Percentiles rank a stretch among this genome's conserved stretches.
Conservation (phyloP, 2,888 invertebrate species). For the Nemotelus nigrinus region DNA sequence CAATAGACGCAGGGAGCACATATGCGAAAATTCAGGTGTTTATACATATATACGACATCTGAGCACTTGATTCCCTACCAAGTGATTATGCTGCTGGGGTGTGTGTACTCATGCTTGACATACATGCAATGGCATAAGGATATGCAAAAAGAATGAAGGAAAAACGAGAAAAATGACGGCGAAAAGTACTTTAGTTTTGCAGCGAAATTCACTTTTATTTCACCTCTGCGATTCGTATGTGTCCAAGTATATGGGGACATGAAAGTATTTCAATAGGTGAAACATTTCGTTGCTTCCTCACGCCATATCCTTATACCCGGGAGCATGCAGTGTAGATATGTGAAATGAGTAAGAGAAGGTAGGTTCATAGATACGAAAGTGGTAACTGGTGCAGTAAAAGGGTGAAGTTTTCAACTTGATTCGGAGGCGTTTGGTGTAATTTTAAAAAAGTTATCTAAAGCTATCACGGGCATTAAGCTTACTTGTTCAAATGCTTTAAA, state of each 20-base stretch:
- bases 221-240: neutral
- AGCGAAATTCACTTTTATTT: conserved; percentile 10
- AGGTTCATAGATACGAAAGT: too few relatives aligned
- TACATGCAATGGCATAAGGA: conserved; percentile 40
- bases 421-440: too few relatives aligned
- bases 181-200: conserved; percentile 14
- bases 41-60: neutral
- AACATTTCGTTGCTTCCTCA: conserved; percentile 21
- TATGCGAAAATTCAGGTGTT: neutral
- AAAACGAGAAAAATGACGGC: neutral
- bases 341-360: too few relatives aligned
- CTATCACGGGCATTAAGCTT: too few relatives aligned
- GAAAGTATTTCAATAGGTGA: conserved; percentile 44
- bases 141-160: conserved; percentile 7
- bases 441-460: too few relatives aligned
- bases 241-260: neutral
- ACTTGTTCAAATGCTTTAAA: too few relatives aligned
- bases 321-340: too few relatives aligned
- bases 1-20: neutral
- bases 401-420: too few relatives aligned
- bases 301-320: too few relatives aligned
- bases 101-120: conserved; percentile 50
- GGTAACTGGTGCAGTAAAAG: too few relatives aligned
- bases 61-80: conserved; percentile 40
- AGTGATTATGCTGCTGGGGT: conserved; percentile 44